These are phyloP conservation scores for Malacoraja senta DNA, from an alignment of 2,797 vertebrate species.

Conservation along the genomic window DNA sequence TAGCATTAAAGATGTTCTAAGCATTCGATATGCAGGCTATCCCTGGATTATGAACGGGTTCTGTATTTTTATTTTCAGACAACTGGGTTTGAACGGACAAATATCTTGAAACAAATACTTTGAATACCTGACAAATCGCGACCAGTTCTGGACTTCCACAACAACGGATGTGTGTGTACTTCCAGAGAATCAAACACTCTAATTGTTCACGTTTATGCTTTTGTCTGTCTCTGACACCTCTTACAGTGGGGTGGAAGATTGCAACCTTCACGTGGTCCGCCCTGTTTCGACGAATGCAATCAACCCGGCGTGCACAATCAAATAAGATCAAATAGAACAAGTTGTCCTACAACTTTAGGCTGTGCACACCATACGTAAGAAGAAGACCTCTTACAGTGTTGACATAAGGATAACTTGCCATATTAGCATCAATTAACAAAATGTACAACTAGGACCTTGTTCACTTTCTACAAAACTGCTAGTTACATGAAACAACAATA, in stretches of 20 bases:
- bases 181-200: background rate
- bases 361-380: no score
- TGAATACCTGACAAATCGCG: background rate
- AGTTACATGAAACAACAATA: background rate
- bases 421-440: background rate
- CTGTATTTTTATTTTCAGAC: background rate
- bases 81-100: background rate
- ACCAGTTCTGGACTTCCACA: background rate
- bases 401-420: background rate
- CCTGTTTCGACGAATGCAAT: no score
- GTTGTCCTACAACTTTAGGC: no score
- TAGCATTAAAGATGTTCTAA: background rate
- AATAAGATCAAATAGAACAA: no score
- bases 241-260: no score
- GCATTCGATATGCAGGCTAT: background rate
- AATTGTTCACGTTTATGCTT: background rate
- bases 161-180: background rate
- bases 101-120: no score
- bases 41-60: no score
- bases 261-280: no score
- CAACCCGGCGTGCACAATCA: no score
- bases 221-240: background rate
- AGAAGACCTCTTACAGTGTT: background rate
- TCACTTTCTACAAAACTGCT: background rate
- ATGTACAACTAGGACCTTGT: background rate